These are phyloP conservation scores for Rhagonycha lutea DNA, from an alignment of 2,888 invertebrate genomes.

Conservation along the genomic window DNA sequence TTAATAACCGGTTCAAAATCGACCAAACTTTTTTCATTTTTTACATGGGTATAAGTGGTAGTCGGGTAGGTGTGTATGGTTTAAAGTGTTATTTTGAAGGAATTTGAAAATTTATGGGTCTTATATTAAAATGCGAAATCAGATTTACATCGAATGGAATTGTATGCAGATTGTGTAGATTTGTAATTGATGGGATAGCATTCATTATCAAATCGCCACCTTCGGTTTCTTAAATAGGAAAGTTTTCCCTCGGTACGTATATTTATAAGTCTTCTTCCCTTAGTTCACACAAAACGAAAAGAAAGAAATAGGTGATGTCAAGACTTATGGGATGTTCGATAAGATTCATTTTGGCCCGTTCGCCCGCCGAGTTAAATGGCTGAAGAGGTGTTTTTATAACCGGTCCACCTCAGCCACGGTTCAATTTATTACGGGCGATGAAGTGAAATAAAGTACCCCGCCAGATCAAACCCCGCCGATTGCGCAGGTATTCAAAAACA, in stretches of 20 bases:
- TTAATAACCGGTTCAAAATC: neutral
- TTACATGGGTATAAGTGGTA: neutral
- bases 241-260: conserved; percentile 56
- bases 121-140: conserved; percentile 2
- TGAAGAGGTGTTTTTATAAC: conserved; percentile 53
- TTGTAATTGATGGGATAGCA: conserved; percentile 39
- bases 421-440: conserved; percentile 49
- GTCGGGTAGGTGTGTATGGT: neutral
- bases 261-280: conserved; percentile 55
- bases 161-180: conserved; percentile 23
- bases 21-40: neutral
- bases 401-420: conserved; percentile 48
- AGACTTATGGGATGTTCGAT: conserved; percentile 60
- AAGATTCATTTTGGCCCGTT: conserved; percentile 57
- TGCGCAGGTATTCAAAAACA: conserved; percentile 44
- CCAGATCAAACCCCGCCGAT: conserved; percentile 49
- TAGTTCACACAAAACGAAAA: conserved; percentile 51
- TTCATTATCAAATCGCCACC: conserved; percentile 43
- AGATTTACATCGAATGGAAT: conserved; percentile 4
- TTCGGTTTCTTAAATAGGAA: conserved; percentile 55
- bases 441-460: conserved; percentile 46
- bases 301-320: conserved; percentile 59
- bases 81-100: neutral
- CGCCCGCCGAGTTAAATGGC: conserved; percentile 51
- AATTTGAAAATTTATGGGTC: neutral